Evolutionary conservation across 2,888 invertebrate species (phyloP), one percentile per base, ranked within the genome.

Genomic region (Leucophenga montana): DNA sequence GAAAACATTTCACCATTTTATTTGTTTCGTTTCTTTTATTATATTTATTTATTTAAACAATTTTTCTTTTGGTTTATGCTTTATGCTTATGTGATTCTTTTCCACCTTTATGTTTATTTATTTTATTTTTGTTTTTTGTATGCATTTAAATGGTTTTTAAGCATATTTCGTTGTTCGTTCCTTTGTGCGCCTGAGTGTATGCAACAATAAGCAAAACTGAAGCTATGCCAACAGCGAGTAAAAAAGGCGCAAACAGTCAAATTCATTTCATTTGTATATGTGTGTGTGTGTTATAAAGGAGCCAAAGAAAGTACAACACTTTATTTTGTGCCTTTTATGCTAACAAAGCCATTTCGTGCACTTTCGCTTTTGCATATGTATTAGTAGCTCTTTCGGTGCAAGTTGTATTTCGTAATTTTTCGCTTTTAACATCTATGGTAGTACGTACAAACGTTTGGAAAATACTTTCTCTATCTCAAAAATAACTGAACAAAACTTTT

Each of bases 121-220:
- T n/a, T 27, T n/a, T 1, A 27, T 20, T 53, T 46, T 22, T 22
- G 59, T 31, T 57, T 27, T 70, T 54, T 20, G 65, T 75, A 78
- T 76, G 77, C 77, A 77, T 80, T 80, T 74, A 79, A 75, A 80
- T 80, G 81, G 5, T n/a, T 11, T 50, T 56, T 27, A 20, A 13
- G 11, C 18, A 20, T 54, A 18, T 18, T 27, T 18, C 22, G 6
- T 8, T 14, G 9, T 56, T 27, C 3, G 20, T 20, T 18, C 18
- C 18, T 56, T 1, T 16, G n/a, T 18, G 18, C 56, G 27, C 56
- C 56, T 56, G 22, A 9, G 27, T 50, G 48, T 44, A 44, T 65
- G 57, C 71, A 56, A 33, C 62, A 62, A 66, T 22, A 39, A 39
- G 39, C 39, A 3, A 39, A 39, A 8, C 39, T 11, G 8, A 1